Percentiles rank a stretch among this genome's conserved stretches.
Conservation (phyloP, 2,113 vertebrate species). For the Poeciliopsis retropinna region DNA sequence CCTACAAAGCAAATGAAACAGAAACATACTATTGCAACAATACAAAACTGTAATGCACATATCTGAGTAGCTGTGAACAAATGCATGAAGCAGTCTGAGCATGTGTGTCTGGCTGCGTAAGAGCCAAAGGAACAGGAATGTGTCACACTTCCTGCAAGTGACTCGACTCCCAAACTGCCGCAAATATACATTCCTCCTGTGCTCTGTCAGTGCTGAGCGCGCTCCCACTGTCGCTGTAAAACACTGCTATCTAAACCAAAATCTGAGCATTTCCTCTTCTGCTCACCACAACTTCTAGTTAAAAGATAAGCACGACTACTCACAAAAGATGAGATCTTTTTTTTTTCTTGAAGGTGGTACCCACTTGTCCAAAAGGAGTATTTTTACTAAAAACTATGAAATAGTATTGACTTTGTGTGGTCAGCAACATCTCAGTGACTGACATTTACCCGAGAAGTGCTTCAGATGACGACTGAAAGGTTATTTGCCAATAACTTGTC, state of each 20-base stretch:
- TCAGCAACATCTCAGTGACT: neutral
- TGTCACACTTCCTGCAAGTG: constrained; percentile 81
- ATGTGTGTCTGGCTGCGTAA: constrained; percentile 42
- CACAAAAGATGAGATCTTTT: constrained; percentile 24
- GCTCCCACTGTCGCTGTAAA: constrained; percentile 79
- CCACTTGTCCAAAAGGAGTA: constrained; percentile 14
- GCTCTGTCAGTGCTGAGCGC: constrained; percentile 79
- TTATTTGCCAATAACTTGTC: constrained; percentile 17
- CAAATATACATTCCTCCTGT: constrained; percentile 84
- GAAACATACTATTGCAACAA: neutral
- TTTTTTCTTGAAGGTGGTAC: constrained; percentile 14
- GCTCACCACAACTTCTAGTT: constrained; percentile 50
- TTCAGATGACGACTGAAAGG: constrained; percentile 9
- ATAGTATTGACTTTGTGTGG: constrained; percentile 7
- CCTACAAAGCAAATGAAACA: neutral
- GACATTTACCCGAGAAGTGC: neutral
- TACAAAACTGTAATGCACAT: neutral
- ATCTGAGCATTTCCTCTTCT: constrained; percentile 57
- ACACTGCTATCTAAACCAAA: constrained; percentile 83
- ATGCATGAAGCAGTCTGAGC: constrained; percentile 30
- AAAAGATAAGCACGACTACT: constrained; percentile 50
- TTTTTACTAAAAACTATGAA: constrained; percentile 3
- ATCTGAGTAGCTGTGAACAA: constrained; percentile 30
- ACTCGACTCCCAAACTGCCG: constrained; percentile 79
- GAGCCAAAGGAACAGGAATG: constrained; percentile 78